Evolutionary conservation across 2,113 vertebrate species (phyloP), one percentile per base, ranked within the genome.

Genomic region (Erythrocercus mccallii): DNA sequence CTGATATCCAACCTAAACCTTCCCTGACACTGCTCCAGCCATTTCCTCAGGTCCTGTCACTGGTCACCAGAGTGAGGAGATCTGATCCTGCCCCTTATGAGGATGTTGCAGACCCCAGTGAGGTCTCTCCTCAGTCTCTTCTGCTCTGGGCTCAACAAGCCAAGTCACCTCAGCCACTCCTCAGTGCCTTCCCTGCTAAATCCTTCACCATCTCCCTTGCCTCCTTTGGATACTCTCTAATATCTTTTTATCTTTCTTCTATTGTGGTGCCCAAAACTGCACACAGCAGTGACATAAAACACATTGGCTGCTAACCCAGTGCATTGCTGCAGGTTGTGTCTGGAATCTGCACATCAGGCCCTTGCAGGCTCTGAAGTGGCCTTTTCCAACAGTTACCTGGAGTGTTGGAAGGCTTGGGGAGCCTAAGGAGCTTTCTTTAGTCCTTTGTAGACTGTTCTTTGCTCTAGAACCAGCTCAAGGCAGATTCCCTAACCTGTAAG

Each of bases 1-100:
- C 45, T 77, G 33, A 14, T 33, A 1, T 5, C 17, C 31, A 3
- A 1, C 12, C 45, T 12, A 3, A 68, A 17, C 27, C 53, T 68
- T 6, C 53, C 18, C 45, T 51, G 53, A 21, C 22, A 3, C 53
- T 15, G 37, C 53, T 50, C 35, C 66, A 62, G 42, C 57, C 30
- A 12, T 56, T 12, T 30, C 25, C 50, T 64, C 0, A 0, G 9
- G 12, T 31, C n/a, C n/a, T n/a, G n/a, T n/a, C n/a, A 3, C 3
- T 27, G 48, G 25, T 35, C 11, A n/a, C 11, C 18, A 54, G 23
- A 25, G 40, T 30, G 65, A 47, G 54, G 27, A 77, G 74, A 35
- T 35, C 4, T 31, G 40, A 2, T 28, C 1, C 84, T 87, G 64
- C 56, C 47, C 37, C 62, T 58, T 4, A 0, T 10, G n/a, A 30